Base-by-base conservation (phyloP, 1,140 invertebrate genomes). In the Druon quercuslanigerum region DNA sequence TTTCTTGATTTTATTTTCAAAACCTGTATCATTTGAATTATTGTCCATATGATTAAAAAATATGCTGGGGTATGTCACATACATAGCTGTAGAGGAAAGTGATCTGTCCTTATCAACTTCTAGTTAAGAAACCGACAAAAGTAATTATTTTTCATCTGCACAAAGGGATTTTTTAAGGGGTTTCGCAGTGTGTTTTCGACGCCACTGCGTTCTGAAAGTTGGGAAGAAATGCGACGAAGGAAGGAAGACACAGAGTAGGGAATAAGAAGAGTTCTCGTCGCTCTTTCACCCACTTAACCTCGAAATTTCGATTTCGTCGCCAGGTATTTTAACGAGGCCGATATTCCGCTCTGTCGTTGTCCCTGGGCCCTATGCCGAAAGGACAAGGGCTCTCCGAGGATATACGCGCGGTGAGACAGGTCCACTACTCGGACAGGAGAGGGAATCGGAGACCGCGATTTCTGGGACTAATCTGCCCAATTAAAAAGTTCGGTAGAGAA, bases 281-380 rank as follows among this genome's bases (percentile, higher is more conserved):
- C 80, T 83, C 80, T 80, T 82, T 83, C 82, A 79, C 79, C 83
- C 82, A 87, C 86, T 88, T 89, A 90, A 90, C 84, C 86, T 87
- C 85, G 87, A 91, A 90, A 91, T 90, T 91, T 91, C 90, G 90
- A 90, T 90, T 90, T 89, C 88, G 90, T 86, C 85, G 86, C 80
- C 75, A 87, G 90, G 89, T 90, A 91, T 91, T 91, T 91, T 91
- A 91, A 91, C 89, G 90, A 91, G 89, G 86, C 82, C 88, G 88
- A 91, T 89, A 89, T 87, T 87, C 86, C 81, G 76, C 78, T 79
- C 84, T 82, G 82, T 83, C 77, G 60, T 71, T 71, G 71, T 71
- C 72, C 52, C 57, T 46, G 72, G 78, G 70, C 50, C 60, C 71
- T 79, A 78, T 77, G 79, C 51, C 71, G 71, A 52, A 72, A 73